phyloP scores from a whole-genome alignment of 2,113 vertebrate genomes.

The Urocynchramus pylzowi region DNA sequence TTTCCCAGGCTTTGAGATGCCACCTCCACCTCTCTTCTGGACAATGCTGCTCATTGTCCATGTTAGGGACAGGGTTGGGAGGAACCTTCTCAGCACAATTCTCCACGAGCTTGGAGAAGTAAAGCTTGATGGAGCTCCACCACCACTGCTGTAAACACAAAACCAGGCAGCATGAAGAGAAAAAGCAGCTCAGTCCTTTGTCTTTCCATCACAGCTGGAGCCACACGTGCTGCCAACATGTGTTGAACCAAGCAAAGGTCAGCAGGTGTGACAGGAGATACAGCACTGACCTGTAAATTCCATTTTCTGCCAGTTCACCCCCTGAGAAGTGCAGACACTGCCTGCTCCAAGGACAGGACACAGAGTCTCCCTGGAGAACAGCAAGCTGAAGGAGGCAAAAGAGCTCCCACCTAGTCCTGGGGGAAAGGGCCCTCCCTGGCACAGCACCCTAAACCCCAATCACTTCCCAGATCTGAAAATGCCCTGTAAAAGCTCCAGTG shows the following conservation, averaged over 20 bases:
- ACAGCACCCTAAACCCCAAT: fast-evolving
- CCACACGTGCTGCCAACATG: not conserved
- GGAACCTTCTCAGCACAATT: not conserved
- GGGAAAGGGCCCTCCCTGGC: not conserved
- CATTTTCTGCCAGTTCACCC: not conserved
- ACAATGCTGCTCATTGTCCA: not conserved
- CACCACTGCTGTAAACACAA: not conserved
- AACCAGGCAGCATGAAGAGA: not conserved
- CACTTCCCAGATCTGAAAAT: not conserved
- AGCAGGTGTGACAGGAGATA: not conserved
- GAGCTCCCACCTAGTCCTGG: not conserved
- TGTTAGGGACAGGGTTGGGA: fast-evolving
- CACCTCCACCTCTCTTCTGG: not conserved
- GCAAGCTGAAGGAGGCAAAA: not conserved
- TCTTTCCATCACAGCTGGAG: not conserved
- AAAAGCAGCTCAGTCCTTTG: not conserved
- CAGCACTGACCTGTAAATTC: not conserved
- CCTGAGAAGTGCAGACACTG: not conserved
- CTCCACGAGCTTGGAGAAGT: not conserved
- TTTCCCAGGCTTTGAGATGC: not conserved
- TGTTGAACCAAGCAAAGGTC: not conserved
- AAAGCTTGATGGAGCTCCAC: not conserved
- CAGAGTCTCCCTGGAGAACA: fast-evolving
- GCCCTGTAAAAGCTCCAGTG: not conserved
- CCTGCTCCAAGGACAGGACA: not conserved